Conservation (phyloP, 2,797 vertebrate species). For the Onychomys arenicola region DNA sequence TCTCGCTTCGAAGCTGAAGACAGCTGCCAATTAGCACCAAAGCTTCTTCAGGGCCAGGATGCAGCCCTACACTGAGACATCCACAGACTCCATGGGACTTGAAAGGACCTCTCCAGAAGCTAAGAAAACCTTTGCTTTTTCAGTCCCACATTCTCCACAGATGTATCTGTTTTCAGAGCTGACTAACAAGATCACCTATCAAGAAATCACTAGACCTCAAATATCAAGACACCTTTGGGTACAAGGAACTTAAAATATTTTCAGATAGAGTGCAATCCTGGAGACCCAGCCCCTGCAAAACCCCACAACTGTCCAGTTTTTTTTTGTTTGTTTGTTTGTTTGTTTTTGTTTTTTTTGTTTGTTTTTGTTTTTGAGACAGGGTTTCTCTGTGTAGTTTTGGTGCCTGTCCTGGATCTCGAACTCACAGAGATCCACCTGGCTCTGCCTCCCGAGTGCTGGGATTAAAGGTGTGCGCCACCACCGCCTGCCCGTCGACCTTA, state of each 20-base stretch:
- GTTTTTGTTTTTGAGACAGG: too few relatives aligned
- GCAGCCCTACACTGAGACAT: not conserved
- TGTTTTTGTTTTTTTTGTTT: too few relatives aligned
- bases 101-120: slow-evolving; percentile 35
- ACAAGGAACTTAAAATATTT: not conserved
- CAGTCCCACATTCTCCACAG: slow-evolving; percentile 4
- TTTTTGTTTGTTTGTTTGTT: too few relatives aligned
- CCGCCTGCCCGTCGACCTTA: rapidly evolving
- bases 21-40: not conserved
- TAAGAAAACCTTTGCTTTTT: not conserved
- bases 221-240: not conserved
- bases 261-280: not conserved
- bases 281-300: not conserved
- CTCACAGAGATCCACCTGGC: too few relatives aligned
- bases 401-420: too few relatives aligned
- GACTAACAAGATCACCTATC: not conserved
- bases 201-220: not conserved
- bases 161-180: not conserved
- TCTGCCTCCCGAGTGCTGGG: too few relatives aligned
- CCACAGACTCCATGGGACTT: not conserved
- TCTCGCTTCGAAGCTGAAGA: not conserved
- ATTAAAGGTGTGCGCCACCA: too few relatives aligned
- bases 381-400: too few relatives aligned
- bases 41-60: rapidly evolving
- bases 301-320: not conserved